phyloP scores from a whole-genome alignment of 2,888 invertebrate genomes.

The Clitarchus hookeri region DNA sequence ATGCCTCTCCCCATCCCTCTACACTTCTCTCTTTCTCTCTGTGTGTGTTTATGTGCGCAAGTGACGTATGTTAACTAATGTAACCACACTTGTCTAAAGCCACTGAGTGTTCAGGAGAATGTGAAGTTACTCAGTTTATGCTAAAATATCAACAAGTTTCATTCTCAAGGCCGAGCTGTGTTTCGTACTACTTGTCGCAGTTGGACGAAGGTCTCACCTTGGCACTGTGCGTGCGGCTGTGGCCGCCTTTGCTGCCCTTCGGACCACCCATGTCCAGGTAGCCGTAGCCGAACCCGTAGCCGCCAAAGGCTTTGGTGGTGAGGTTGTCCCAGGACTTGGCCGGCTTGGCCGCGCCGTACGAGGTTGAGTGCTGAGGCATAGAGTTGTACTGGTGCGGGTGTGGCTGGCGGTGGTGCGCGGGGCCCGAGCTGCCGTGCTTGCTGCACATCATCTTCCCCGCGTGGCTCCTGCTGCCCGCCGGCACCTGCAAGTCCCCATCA shows the following conservation, averaged over 20 bases:
- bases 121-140: too few relatives aligned
- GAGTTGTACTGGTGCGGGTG: conserved; percentile 51
- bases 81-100: too few relatives aligned
- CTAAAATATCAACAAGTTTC: too few relatives aligned
- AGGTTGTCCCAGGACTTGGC: conserved; percentile 86
- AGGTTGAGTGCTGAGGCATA: conserved; percentile 42
- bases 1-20: too few relatives aligned
- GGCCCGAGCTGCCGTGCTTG: conserved; percentile 29
- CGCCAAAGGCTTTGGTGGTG: conserved; percentile 82
- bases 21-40: too few relatives aligned
- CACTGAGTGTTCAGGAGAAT: too few relatives aligned
- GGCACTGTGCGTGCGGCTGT: conserved; percentile 53
- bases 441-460: conserved; percentile 30
- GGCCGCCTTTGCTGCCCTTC: conserved; percentile 42
- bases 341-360: conserved; percentile 66
- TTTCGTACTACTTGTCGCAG: neutral
- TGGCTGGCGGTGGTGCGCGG: conserved; percentile 49
- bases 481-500: conserved; percentile 19
- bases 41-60: too few relatives aligned
- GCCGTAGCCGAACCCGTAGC: conserved; percentile 86
- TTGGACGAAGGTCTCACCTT: conserved; percentile 33
- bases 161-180: too few relatives aligned
- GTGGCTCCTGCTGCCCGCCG: conserved; percentile 26
- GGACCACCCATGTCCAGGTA: conserved; percentile 70
- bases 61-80: too few relatives aligned